These are phyloP conservation scores for Sturmia bella DNA, from an alignment of 2,888 invertebrate species.

Conservation along the genomic window DNA sequence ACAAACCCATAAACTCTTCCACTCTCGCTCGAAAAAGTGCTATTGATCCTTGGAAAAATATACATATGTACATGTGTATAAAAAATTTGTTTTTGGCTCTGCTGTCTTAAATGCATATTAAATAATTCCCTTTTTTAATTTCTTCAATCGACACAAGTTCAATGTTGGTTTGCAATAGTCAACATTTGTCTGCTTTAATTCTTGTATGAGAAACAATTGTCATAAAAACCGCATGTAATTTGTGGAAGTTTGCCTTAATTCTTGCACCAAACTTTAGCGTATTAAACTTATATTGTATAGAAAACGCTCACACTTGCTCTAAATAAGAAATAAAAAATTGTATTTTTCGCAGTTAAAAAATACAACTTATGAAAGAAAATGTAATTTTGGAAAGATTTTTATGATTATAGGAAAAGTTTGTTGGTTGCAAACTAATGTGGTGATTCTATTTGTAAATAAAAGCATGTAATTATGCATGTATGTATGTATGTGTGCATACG, in stretches of 20 bases:
- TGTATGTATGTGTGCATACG: not conserved
- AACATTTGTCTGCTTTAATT: not conserved
- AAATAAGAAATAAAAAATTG: slow-evolving; percentile 15
- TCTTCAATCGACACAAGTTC: too few species aligned
- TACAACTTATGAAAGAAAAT: slow-evolving; percentile 67
- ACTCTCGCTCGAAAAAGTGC: too few species aligned
- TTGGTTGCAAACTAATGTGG: slow-evolving; percentile 50
- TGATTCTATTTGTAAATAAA: slow-evolving; percentile 30
- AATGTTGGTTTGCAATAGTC: too few species aligned
- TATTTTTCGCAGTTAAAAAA: slow-evolving; percentile 2
- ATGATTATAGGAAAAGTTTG: slow-evolving; percentile 79
- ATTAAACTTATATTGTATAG: slow-evolving; percentile 25
- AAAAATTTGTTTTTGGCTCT: too few species aligned
- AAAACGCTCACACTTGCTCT: not conserved
- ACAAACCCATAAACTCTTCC: too few species aligned
- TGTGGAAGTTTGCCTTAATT: slow-evolving; percentile 47
- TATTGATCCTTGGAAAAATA: too few species aligned
- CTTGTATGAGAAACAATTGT: slow-evolving; percentile 20
- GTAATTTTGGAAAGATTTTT: slow-evolving; percentile 73
- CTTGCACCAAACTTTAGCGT: slow-evolving; percentile 59
- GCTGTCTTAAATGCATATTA: too few species aligned
- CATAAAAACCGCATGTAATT: slow-evolving; percentile 59
- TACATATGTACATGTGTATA: too few species aligned
- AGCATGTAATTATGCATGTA: not conserved
- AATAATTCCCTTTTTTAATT: too few species aligned